phyloP scores from a whole-genome alignment of 53 echinoderm and acorn worm species.

The Patiria pectinifera region DNA sequence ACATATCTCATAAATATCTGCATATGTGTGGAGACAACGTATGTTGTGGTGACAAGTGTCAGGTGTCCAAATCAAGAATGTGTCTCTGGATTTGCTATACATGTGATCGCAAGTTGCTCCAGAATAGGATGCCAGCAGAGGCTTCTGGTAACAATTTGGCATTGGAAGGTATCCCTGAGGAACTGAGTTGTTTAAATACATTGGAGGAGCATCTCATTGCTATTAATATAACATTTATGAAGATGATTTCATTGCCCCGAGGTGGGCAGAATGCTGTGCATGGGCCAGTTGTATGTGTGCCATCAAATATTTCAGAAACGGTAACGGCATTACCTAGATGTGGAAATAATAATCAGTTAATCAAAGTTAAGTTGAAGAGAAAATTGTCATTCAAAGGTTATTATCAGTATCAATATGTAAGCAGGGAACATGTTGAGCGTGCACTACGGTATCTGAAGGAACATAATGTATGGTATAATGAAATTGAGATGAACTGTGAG shows the following conservation, averaged over 20 bases:
- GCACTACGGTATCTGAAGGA: constrained; percentile 66
- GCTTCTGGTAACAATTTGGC: constrained; percentile 47
- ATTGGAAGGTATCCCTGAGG: constrained; percentile 40
- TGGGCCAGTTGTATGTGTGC: constrained; percentile 22
- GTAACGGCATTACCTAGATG: constrained; percentile 28
- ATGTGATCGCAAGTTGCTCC: constrained; percentile 67
- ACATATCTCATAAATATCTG: constrained; percentile 54
- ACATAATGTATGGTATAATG: constrained; percentile 58
- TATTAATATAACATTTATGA: constrained; percentile 57
- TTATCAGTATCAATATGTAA: constrained; percentile 72
- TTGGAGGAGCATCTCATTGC: constrained; percentile 61
- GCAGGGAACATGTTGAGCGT: constrained; percentile 57
- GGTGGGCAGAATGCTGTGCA: constrained; percentile 26
- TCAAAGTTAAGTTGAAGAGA: constrained; percentile 72
- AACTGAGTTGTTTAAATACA: constrained; percentile 46
- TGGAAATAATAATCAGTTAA: constrained; percentile 59
- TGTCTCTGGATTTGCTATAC: constrained; percentile 73
- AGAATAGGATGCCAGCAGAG: constrained; percentile 29
- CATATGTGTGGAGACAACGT: constrained; percentile 27
- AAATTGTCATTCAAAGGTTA: constrained; percentile 73
- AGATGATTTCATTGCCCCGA: constrained; percentile 32
- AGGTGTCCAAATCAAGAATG: constrained; percentile 24
- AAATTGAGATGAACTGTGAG: constrained; percentile 41
- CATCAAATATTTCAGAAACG: constrained; percentile 21
- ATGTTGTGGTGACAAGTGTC: constrained; percentile 32